Percentiles rank a stretch among this genome's conserved stretches.
phyloP scores from a whole-genome alignment of 92 coral and sea anemone species.

The Heteractis magnifica region DNA sequence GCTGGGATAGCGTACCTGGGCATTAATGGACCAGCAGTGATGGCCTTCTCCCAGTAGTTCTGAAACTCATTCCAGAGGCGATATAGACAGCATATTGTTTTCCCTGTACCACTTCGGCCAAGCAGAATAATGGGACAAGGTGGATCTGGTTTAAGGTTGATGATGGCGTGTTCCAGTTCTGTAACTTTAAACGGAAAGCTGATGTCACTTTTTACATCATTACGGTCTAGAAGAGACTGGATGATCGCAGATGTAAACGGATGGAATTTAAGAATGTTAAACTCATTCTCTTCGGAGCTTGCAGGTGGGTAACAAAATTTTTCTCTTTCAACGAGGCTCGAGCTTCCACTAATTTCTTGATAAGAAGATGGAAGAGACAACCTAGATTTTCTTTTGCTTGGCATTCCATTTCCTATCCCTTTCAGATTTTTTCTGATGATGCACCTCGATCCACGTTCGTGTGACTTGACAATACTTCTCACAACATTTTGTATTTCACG shows the following conservation, averaged over 20 bases:
- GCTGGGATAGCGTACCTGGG: constrained; percentile 47
- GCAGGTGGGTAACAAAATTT: constrained; percentile 92
- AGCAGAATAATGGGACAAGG: constrained; percentile 77
- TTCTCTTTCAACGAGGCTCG: constrained; percentile 28
- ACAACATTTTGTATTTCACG: constrained; percentile 68
- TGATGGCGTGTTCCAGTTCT: constrained; percentile 90
- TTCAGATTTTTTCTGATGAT: constrained; percentile 78
- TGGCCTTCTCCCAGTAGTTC: constrained; percentile 81
- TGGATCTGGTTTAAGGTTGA: constrained; percentile 73
- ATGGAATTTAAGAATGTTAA: constrained; percentile 91
- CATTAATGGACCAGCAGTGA: constrained; percentile 77
- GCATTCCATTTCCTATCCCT: constrained; percentile 39
- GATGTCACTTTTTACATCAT: constrained; percentile 41
- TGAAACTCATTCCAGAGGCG: constrained; percentile 87
- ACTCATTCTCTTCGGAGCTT: constrained; percentile 88
- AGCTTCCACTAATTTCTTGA: neutral
- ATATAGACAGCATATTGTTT: constrained; percentile 95
- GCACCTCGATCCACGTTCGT: constrained; percentile 85
- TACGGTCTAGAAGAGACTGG: constrained; percentile 61
- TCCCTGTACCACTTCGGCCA: constrained; percentile 99
- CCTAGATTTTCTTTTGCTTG: constrained; percentile 3
- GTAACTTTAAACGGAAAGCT: constrained; percentile 93
- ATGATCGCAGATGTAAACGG: constrained; percentile 75
- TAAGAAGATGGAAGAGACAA: constrained; percentile 12
- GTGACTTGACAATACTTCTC: constrained; percentile 64